Evolutionary conservation across 2,888 invertebrate genomes (phyloP), one percentile per base, ranked within the genome.

Genomic region (Diaperis boleti): DNA sequence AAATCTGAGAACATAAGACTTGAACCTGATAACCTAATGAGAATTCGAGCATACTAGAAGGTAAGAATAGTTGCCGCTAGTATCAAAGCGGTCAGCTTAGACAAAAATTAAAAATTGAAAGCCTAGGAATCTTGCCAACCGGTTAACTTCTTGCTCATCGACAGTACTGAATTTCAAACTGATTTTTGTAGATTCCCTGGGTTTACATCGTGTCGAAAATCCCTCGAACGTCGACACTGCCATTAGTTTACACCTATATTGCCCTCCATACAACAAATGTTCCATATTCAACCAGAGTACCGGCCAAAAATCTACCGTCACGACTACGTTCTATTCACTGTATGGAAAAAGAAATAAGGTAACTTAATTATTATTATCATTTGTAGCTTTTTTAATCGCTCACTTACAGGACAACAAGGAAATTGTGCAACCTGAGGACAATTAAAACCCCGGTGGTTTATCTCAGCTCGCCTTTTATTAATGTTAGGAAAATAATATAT

Each of bases 181-280:
- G 7, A 2, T 11, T 3, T 18, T 62, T 54, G 70, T 83, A 98
- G 98, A 99, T 82, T 90, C 92, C 0, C 83, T 98, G 69, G 99
- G 98, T 0, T 86, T 99, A 8, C 98, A 99, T 79, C 89, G 98
- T 0, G 94, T 99, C 71, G 97, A 97, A 83, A 99, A 99, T 80
- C 87, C 92, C 0, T 96, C 94, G 6, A 91, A 96, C 77, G 88
- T 91, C 0, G 93, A 97, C 75, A 87, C 90, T 0, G 92, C 97
- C 0, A 92, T 98, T 0, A 96, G 95, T 3, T 84, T 99, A 17
- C 99, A 99, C 79, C 86, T 99, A 1, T 99, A 99, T 82, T 93
- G 93, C 70, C 99, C 97, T 0, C 97, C 97, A 0, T 98, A 95
- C 78, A 86, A 90, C 71, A 84, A 88, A 67, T 99, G 98, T 80